Evolutionary conservation across 2,888 invertebrate species (phyloP), one percentile per base, ranked within the genome.

Genomic region (Dasypogon diadema): DNA sequence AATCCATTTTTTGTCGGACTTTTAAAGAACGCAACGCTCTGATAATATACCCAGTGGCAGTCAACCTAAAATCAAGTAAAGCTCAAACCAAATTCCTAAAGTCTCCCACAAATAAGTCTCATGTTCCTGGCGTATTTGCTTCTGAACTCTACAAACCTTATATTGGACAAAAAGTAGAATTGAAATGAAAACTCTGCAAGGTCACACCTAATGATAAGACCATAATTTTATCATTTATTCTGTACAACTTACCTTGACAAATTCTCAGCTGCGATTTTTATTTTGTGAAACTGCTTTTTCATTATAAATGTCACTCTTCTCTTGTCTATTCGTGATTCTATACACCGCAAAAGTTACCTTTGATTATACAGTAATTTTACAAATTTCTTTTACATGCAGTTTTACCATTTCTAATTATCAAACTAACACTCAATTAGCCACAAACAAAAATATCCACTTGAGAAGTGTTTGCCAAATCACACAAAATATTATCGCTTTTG

Each of bases 241-340:
- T 6, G 8, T 12, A 12, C n/a, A 3, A 42, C 76, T 83, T 83
- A 85, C 85, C 85, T 84, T 80, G 84, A 84, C 80, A 85, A 81
- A 81, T 84, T 85, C 81, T 85, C 85, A 78, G 85, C 85, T 75
- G 85, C 85, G 80, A 84, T 85, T 85, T 85, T 85, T 46, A 85
- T 84, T 84, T 85, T 85, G 70, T 85, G 84, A 80, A 85, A 84
- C 83, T 85, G 85, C 81, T 85, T 85, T 82, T 85, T 85, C 85
- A 85, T 85, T 79, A 75, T 79, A 16, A 51, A 6, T 42, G 2
- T 42, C 2, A 55, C 18, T 2, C 21, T 21, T 21, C 24, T 75
- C 24, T 55, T 22, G 2, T n/a, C n/a, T n/a, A n/a, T n/a, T n/a
- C n/a, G n/a, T n/a, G 1, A 22, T 24, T 55, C 4, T 55, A 12